These are phyloP conservation scores for Leptopilina drosophilae DNA, from an alignment of 2,888 invertebrate species.

Conservation along the genomic window DNA sequence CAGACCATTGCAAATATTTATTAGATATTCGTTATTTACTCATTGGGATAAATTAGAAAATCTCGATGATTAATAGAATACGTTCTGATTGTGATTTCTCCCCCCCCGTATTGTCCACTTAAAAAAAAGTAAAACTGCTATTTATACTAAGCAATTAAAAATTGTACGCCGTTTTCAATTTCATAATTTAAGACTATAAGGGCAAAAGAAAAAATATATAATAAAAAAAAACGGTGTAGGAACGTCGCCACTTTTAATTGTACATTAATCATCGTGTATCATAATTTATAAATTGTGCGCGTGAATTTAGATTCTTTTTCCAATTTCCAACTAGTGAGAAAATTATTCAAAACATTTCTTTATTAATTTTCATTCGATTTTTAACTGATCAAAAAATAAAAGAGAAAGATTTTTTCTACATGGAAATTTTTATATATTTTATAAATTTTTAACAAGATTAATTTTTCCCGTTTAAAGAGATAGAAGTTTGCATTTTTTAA, in stretches of 20 bases:
- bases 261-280: constrained; percentile 29
- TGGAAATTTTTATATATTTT: too few species aligned
- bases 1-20: constrained; percentile 8
- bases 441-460: too few species aligned
- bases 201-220: constrained; percentile 4
- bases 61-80: constrained; percentile 8
- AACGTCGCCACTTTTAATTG: constrained; percentile 36
- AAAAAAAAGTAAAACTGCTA: background rate
- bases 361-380: background rate
- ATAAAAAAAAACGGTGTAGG: background rate
- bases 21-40: background rate
- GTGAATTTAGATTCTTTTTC: constrained; percentile 7
- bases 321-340: background rate
- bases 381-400: background rate
- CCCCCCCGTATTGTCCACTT: background rate
- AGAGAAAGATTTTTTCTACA: too few species aligned
- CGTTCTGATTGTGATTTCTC: constrained; percentile 28
- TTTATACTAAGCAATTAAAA: background rate
- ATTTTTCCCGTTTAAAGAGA: too few species aligned
- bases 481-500: too few species aligned
- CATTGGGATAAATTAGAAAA: background rate
- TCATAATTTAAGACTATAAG: constrained; percentile 3
- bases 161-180: background rate
- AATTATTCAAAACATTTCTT: constrained; percentile 10
- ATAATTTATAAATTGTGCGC: constrained; percentile 36